phyloP scores from a whole-genome alignment of 2,113 vertebrate species.

The Neolamprologus ventralis region DNA sequence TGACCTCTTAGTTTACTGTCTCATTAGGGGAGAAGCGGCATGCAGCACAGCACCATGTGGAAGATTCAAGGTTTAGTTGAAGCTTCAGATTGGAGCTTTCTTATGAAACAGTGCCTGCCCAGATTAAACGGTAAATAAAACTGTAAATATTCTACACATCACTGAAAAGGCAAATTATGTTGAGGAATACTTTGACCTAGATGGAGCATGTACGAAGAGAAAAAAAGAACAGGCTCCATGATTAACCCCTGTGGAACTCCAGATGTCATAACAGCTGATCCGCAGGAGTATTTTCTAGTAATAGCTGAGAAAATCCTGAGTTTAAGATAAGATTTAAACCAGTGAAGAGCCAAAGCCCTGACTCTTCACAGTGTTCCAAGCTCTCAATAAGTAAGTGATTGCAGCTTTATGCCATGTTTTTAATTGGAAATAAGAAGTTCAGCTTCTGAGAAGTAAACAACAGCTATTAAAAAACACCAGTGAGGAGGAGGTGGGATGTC shows the following conservation, averaged over 20 bases:
- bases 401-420: fast-evolving
- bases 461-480: neutral
- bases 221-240: neutral
- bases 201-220: neutral
- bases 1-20: neutral
- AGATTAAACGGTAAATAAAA: neutral
- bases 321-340: neutral
- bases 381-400: neutral
- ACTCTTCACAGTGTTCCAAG: neutral
- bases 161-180: neutral
- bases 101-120: neutral
- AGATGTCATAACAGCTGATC: neutral
- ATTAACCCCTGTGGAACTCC: neutral
- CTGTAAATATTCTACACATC: neutral
- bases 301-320: neutral
- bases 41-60: neutral
- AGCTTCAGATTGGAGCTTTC: neutral
- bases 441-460: neutral
- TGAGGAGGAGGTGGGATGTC: neutral
- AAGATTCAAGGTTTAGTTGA: neutral
- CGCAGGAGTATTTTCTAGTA: neutral
- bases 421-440: neutral
- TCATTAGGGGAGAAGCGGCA: neutral
- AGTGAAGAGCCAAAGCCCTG: neutral
- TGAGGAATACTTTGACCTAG: neutral